Evolutionary conservation across 2,113 vertebrate species (phyloP).

Genomic region (Cyprinodon variegatus): DNA sequence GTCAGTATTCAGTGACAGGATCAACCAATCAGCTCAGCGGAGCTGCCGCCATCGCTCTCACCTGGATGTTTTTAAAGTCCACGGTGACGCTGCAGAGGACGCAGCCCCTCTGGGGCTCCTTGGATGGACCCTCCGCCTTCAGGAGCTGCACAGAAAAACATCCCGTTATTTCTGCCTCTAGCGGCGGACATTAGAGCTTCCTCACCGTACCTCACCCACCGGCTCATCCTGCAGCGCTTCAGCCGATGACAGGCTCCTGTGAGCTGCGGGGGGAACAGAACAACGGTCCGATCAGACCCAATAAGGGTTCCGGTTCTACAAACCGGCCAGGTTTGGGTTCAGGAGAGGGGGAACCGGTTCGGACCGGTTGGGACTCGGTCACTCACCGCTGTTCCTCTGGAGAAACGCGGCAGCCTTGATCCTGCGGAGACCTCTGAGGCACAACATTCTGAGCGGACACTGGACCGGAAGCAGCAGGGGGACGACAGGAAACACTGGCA

Average conservation of each 20-base stretch:
- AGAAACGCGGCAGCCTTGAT: conserved; percentile 23
- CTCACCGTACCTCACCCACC: conserved; percentile 40
- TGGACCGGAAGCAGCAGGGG: conserved; percentile 28
- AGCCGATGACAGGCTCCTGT: conserved; percentile 35
- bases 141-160: conserved; percentile 74
- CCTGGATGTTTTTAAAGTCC: conserved; percentile 94
- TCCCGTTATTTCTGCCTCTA: background rate
- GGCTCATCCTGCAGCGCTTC: conserved; percentile 33
- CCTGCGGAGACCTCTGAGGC: conserved; percentile 27
- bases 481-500: background rate
- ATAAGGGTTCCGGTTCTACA: background rate
- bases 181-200: too few relatives aligned
- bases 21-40: too few relatives aligned
- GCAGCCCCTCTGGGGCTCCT: conserved; percentile 86
- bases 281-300: background rate
- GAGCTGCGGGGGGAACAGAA: conserved; percentile 37
- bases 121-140: conserved; percentile 90
- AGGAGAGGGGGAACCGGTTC: too few relatives aligned
- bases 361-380: accelerated
- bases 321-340: background rate
- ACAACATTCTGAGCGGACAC: conserved; percentile 61
- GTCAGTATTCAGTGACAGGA: too few relatives aligned
- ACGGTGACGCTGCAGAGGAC: conserved; percentile 85
- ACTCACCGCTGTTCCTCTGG: conserved; percentile 28
- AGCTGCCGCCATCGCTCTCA: conserved; percentile 42